Evolutionary conservation across 2,797 vertebrate species (phyloP), one percentile per base, ranked within the genome.

Genomic region (Coendou prehensilis): DNA sequence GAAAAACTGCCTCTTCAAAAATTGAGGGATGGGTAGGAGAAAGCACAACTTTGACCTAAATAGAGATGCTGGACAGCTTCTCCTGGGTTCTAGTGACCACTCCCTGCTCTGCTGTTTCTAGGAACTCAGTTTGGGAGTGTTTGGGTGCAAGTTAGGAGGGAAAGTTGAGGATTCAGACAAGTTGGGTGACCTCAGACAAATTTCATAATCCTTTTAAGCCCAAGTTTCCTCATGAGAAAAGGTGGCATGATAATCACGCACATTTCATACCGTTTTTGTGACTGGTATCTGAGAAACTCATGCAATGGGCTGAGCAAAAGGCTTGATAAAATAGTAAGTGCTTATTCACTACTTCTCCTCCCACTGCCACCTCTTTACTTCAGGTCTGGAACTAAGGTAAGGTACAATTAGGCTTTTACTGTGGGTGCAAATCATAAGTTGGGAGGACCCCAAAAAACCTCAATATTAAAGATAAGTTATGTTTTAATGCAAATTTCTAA

Each of bases 391-490:
- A 61, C 17, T 18, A 78, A 18, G 10, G 6, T 33, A 33, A 78
- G 37, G 26, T 17, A 5, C 54, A 92, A 5, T 88, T 5, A 20
- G 14, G 10, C 10, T 10, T 45, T 64, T 28, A 30, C 28, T 2
- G 23, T 86, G 22, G 22, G 61, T 54, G 0, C 5, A 86, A 67
- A 52, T 50, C 63, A 9, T 50, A 92, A 87, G 4, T 47, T 89
- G 52, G 37, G 2, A 26, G 6, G 7, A 5, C 26, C 11, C 9
- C 14, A 41, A 5, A 17, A 98, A 98, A 97, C 50, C 41, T 91
- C 87, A 85, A 92, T 93, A 96, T 89, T 67, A 93, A 91, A 96
- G 96, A 89, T 95, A 94, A 54, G 90, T 67, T 79, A 76, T 69
- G 93, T 67, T 95, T 93, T 54, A 47, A 54, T 33, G 13, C 1